Base-by-base conservation (phyloP, 2,797 vertebrate species). In the Bovichtus diacanthus region DNA sequence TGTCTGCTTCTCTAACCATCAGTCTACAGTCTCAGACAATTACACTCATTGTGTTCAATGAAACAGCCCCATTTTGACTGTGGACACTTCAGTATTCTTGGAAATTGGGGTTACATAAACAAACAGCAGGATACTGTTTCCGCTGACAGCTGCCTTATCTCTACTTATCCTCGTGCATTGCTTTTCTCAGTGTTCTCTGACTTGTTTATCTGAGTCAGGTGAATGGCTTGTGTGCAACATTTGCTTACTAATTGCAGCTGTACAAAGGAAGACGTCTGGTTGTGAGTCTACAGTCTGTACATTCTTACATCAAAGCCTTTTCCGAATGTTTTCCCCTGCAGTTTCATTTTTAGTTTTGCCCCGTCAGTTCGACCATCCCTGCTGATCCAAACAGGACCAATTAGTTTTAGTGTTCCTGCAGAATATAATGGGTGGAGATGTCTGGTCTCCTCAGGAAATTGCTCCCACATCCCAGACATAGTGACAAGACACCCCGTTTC, bases 401-500 rank as follows among this genome's bases (percentile, higher is more conserved):
- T 88, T 94, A 83, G 93, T 94, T 91, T 89, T 82, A 88, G 79
- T 80, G 81, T 87, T 86, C 69, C 84, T 90, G 68, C 86, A 85
- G 77, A 92, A 91, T 78, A 87, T 71, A 77, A 70, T 68, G 91
- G 89, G 90, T 81, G 91, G 87, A 79, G 84, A 86, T 70, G 87
- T 90, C 90, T 90, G 78, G 72, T 74, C 87, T 88, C 56, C 71
- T 81, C 81, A 90, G 93, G 93, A 94, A 95, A 92, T 79, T 80
- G 76, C 90, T 68, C 82, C 79, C 69, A 81, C 81, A 55, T 82
- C 75, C 69, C 82, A 84, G 78, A 90, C 87, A 84, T 78, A 88
- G 85, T 71, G 73, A 72, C 60, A 70, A 6, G 39, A 76, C 58
- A n/a, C n/a, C n/a, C n/a, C n/a, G n/a, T n/a, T 25, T 15, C 78